Base-by-base conservation (phyloP, 2,797 vertebrate genomes). In the Naso thynnoides region DNA sequence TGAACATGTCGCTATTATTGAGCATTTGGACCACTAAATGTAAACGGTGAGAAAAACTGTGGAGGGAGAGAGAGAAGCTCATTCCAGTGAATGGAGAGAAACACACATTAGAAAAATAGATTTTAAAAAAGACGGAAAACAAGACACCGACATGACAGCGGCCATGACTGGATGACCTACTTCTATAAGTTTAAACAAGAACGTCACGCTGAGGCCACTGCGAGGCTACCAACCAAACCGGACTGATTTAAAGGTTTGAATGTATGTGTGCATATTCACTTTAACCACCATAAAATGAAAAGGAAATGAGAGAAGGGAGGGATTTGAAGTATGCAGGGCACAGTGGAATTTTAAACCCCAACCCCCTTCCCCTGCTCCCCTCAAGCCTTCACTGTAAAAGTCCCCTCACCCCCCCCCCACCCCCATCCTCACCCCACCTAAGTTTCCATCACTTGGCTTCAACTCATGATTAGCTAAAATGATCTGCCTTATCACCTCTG, bases 331-430 rank as follows among this genome's bases (percentile, higher is more conserved):
- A 92, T 89, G 89, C 81, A 79, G 75, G 79, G 72, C 90, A 87
- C 79, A 82, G 78, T 83, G 88, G 89, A 92, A 92, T 92, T 89
- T 91, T 79, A 81, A 76, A 53, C 75, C 81, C 80, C 82, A 74
- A 74, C 78, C 72, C 84, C 74, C 79, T 31, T 54, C 59, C 49
- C 53, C 24, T 54, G n/a, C 67, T 73, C 55, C 81, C 75, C 67
- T 66, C 70, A 61, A 83, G 50, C 70, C 57, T 82, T 61, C 81
- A 85, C 71, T 86, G 86, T 89, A 86, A 87, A 66, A 71, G 57
- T 23, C 78, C 78, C 59, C 70, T 70, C 23, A 9, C 18, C 47
- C n/a, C 31, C 48, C 23, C 23, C 13, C 23, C 27, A 8, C 10
- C 45, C n/a, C 31, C 48, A 26, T 14, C n/a, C 24, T n/a, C n/a